Percentiles rank a stretch among this genome's conserved stretches.
phyloP scores from a whole-genome alignment of 2,113 vertebrate species.

The Hemibagrus wyckioides region DNA sequence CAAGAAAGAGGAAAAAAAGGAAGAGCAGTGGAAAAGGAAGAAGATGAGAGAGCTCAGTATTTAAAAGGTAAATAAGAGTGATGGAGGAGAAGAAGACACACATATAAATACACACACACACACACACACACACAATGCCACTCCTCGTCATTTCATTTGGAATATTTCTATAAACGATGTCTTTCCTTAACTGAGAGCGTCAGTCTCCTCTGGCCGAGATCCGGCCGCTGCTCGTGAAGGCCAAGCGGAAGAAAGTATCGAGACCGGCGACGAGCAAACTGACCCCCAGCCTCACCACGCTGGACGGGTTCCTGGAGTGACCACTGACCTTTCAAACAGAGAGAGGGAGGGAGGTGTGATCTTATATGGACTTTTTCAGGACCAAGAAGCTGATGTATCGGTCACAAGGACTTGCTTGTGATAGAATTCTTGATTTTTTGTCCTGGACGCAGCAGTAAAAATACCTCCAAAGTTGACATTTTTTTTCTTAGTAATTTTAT shows the following conservation, averaged over 20 bases:
- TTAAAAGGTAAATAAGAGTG: neutral
- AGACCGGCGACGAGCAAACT: slow-evolving; percentile 61
- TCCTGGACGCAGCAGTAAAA: neutral
- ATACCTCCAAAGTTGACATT: neutral
- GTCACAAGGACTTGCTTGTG: neutral
- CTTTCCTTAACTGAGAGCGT: slow-evolving; percentile 62
- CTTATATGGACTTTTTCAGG: neutral
- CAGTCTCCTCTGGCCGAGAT: slow-evolving; percentile 76
- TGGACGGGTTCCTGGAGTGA: slow-evolving; percentile 76
- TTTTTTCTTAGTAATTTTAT: neutral
- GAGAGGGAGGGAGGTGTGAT: neutral
- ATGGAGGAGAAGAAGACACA: neutral
- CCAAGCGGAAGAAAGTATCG: slow-evolving; percentile 76
- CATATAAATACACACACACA: no score
- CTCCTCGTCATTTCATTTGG: neutral
- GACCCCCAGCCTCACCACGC: slow-evolving; percentile 58
- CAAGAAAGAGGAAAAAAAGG: neutral
- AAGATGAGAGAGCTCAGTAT: neutral
- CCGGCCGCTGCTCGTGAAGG: slow-evolving; percentile 71
- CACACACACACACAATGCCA: neutral
- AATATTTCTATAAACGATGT: neutral
- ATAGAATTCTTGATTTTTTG: neutral
- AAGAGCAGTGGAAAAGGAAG: neutral
- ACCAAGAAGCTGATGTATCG: neutral
- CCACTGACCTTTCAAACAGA: neutral